Base-by-base conservation (phyloP, 2,113 vertebrate species). In the Petromus typicus region DNA sequence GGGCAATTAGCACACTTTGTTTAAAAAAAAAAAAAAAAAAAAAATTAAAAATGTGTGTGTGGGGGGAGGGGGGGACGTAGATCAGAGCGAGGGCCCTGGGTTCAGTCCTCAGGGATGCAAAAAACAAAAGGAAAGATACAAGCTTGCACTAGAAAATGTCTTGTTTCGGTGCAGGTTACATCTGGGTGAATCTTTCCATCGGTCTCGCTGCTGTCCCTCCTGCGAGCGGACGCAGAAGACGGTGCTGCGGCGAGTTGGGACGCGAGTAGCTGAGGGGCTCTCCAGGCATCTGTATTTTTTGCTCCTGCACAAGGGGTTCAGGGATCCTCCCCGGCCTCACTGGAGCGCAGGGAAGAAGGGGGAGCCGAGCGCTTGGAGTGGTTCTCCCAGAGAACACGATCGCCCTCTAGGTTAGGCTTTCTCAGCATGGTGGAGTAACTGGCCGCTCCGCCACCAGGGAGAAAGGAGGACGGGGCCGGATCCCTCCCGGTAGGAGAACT, bases 351-450 rank as follows among this genome's bases (percentile, higher is more conserved):
- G 82, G 9, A 48, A 79, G 30, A 2, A 16, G n/a, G 57, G 61
- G 12, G 23, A 59, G 59, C 45, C 54, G 23, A n/a, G 0, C 7
- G 48, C 27, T 5, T 4, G 13, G 34, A 37, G 43, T 0, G 2
- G 2, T 56, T 96, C 91, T 96, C 66, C 11, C 17, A 34, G 97
- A 94, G 96, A 94, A 37, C 93, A 51, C 80, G 64, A 76, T 30
- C 97, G 97, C 97, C 97, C 97, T 94, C 97, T 98, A 94, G 96
- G 43, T 8, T 71, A 93, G 81, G 56, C 73, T 87, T 22, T 48
- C 9, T 67, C 6, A 27, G 57, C 79, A 2, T 27, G 34, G 40
- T 9, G 59, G 64, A 11, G 32, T 61, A 32, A 7, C 56, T 0
- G 30, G 78, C 81, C 61, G 18, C 48, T 67, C 25, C 1, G 34